Evolutionary conservation across 2,113 vertebrate genomes (phyloP), one percentile per base, ranked within the genome.

Genomic region (Girardinichthys multiradiatus): DNA sequence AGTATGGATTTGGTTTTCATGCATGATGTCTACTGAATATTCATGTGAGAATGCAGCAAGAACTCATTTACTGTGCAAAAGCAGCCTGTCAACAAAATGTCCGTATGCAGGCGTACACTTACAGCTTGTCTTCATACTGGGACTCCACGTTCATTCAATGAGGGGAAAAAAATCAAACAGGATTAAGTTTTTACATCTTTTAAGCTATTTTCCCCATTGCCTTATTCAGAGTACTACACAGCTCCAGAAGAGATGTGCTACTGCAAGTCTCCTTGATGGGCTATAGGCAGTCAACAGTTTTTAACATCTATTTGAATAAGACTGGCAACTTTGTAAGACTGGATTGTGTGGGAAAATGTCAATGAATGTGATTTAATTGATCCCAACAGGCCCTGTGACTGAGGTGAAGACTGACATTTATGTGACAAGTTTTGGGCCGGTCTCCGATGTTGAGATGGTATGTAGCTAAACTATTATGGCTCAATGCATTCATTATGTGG

Each of bases 391-490:
- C 94, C 94, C 96, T 80, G 97, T 98, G 91, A 98, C 97, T 72
- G 96, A 98, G 92, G 97, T 98, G 81, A 97, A 98, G 95, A 98
- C 97, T 75, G 97, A 98, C 90, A 98, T 98, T 90, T 98, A 98
- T 85, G 97, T 98, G 88, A 98, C 97, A 83, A 98, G 97, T 90
- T 98, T 98, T 94, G 97, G 97, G 86, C 97, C 97, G 29, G 97
- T 98, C 84, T 98, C 97, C 83, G 97, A 98, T 92, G 97, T 98
- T 89, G 97, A 98, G 94, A 98, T 98, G 97, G 97, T 98, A 95
- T 29, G 95, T 94, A 89, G 1, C 19, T n/a, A 26, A 5, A 4
- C 29, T 29, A 68, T 15, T 37, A 11, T 64, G 0, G 12, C n/a
- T 30, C 9, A 21, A n/a, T 54, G 21, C 17, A 2, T 13, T 39